phyloP scores from a whole-genome alignment of 2,888 invertebrate species.

The Parochlus steinenii region DNA sequence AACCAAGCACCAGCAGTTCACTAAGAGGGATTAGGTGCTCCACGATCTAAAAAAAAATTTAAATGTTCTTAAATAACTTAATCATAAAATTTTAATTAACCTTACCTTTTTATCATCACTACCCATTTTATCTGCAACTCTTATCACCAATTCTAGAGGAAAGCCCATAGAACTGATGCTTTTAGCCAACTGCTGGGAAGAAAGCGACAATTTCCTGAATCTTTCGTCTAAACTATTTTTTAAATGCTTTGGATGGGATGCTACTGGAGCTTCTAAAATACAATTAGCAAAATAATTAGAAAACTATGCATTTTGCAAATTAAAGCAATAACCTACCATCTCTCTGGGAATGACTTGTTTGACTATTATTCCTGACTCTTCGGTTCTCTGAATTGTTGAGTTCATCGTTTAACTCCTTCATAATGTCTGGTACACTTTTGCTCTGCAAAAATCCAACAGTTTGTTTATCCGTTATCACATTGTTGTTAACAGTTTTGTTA shows the following conservation, averaged over 20 bases:
- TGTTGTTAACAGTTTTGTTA: slow-evolving; percentile 5
- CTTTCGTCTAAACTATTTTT: slow-evolving; percentile 12
- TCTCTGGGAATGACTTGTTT: slow-evolving; percentile 27
- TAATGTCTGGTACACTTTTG: slow-evolving; percentile 56
- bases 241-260: not conserved
- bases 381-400: slow-evolving; percentile 34
- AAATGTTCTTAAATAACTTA: too few species aligned
- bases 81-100: too few species aligned
- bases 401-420: slow-evolving; percentile 56
- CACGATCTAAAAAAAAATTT: slow-evolving; percentile 42
- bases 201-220: slow-evolving; percentile 28
- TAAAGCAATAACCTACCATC: slow-evolving; percentile 9
- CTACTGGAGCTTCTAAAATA: slow-evolving; percentile 3
- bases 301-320: slow-evolving; percentile 16
- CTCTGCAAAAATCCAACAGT: too few species aligned
- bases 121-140: slow-evolving; percentile 62
- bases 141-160: slow-evolving; percentile 58
- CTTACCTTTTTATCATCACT: slow-evolving; percentile 70
- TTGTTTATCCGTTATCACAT: slow-evolving; percentile 1
- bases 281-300: slow-evolving; percentile 9
- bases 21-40: slow-evolving; percentile 65
- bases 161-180: slow-evolving; percentile 81
- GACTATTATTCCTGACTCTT: slow-evolving; percentile 36
- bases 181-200: slow-evolving; percentile 48
- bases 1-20: slow-evolving; percentile 67